phyloP scores from a whole-genome alignment of 2,888 invertebrate genomes.

The Drosophila sordidula region DNA sequence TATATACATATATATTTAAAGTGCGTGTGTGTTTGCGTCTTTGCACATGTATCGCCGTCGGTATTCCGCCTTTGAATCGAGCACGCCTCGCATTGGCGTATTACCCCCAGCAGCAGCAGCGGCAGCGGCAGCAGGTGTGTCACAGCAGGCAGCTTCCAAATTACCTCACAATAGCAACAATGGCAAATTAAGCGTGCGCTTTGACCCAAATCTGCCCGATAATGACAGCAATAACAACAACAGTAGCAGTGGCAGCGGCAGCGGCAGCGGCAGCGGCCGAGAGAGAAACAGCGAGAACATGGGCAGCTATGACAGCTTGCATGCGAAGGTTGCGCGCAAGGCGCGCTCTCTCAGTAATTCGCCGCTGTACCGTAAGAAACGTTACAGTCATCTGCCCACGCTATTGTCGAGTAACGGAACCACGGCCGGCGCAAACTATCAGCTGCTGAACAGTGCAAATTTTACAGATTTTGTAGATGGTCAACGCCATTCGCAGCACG shows the following conservation, averaged over 20 bases:
- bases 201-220: conserved; percentile 73
- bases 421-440: conserved; percentile 66
- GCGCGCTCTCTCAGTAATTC: conserved; percentile 84
- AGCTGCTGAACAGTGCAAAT: conserved; percentile 68
- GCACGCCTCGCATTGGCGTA: conserved; percentile 79
- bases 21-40: conserved; percentile 29
- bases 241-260: conserved; percentile 1
- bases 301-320: conserved; percentile 47
- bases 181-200: conserved; percentile 66
- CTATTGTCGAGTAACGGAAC: conserved; percentile 66
- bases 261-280: conserved; percentile 9
- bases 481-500: conserved; percentile 76
- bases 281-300: conserved; percentile 30
- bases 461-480: conserved; percentile 70
- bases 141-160: conserved; percentile 53
- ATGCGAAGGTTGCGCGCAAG: conserved; percentile 69
- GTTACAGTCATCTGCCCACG: conserved; percentile 74
- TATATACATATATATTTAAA: conserved; percentile 14
- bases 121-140: conserved; percentile 26
- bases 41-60: conserved; percentile 83
- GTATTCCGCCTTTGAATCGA: conserved; percentile 83
- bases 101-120: conserved; percentile 59
- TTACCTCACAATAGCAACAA: conserved; percentile 35
- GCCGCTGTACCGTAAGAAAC: conserved; percentile 82
- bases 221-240: conserved; percentile 56